Evolutionary conservation across 2,888 invertebrate species (phyloP).

Genomic region (Aspidiotus destructor): DNA sequence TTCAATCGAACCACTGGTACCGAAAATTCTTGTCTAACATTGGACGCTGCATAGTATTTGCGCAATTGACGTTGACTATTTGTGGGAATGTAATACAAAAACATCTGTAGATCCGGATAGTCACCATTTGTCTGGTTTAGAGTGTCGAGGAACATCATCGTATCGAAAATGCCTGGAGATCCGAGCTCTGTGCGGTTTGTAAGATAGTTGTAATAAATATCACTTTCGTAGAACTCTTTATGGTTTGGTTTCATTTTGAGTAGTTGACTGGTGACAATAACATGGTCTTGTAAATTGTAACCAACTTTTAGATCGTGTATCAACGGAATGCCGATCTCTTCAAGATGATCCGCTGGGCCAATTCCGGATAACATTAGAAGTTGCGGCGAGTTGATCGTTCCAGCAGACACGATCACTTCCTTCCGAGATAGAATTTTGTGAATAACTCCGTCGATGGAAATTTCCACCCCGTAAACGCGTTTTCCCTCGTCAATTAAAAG

Average conservation of each 20-base stretch:
- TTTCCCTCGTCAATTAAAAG: constrained; percentile 52
- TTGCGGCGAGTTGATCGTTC: constrained; percentile 88
- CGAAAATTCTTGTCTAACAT: neutral
- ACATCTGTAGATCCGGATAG: constrained; percentile 2
- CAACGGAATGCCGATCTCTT: constrained; percentile 62
- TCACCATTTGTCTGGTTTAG: neutral
- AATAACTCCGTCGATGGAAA: constrained; percentile 43
- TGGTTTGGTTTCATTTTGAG: neutral
- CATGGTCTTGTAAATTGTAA: constrained; percentile 78
- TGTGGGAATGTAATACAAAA: neutral
- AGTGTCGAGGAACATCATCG: constrained; percentile 4
- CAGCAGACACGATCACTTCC: constrained; percentile 83
- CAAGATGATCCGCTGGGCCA: constrained; percentile 61
- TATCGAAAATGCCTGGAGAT: neutral
- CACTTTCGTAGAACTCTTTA: neutral
- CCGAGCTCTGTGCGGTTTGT: constrained; percentile 6
- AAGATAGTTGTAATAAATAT: neutral
- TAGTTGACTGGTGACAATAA: constrained; percentile 53
- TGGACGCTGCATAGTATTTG: too few relatives aligned
- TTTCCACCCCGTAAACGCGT: constrained; percentile 68
- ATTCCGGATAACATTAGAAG: constrained; percentile 82
- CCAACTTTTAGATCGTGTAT: constrained; percentile 75
- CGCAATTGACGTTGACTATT: neutral
- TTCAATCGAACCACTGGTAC: neutral
- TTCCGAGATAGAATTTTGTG: constrained; percentile 65